phyloP scores from a whole-genome alignment of 2,113 vertebrate genomes.

The Passer montanus region DNA sequence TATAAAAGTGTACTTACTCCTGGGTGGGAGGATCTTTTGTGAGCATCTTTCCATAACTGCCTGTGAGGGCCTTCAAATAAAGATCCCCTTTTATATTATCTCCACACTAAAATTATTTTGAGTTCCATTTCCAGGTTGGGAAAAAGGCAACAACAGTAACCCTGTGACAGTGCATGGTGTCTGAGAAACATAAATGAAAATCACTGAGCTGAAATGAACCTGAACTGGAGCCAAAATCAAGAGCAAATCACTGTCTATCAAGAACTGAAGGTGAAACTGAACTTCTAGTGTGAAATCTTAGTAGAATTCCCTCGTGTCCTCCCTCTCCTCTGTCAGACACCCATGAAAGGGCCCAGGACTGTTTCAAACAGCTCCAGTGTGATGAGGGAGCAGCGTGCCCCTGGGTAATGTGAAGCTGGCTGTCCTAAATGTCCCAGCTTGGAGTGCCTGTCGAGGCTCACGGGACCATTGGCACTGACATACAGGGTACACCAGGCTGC shows the following conservation, averaged over 20 bases:
- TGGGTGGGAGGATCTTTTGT: neutral
- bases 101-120: neutral
- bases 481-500: fast-evolving
- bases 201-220: neutral
- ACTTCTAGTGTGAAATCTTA: neutral
- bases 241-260: neutral
- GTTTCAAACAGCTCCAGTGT: neutral
- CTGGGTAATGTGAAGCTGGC: neutral
- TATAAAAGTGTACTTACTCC: neutral
- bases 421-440: neutral
- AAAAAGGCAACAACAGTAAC: neutral
- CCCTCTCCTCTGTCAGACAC: neutral
- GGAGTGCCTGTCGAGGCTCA: fast-evolving
- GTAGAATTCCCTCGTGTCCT: neutral
- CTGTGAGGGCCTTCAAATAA: neutral
- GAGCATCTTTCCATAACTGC: neutral
- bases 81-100: neutral
- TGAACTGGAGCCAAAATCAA: neutral
- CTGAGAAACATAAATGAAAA: neutral
- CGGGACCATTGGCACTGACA: neutral
- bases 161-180: neutral
- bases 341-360: fast-evolving
- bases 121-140: neutral
- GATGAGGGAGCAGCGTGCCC: fast-evolving
- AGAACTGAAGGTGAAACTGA: neutral